phyloP scores from a whole-genome alignment of 2,797 vertebrate genomes.

The Cichlasoma orientale region DNA sequence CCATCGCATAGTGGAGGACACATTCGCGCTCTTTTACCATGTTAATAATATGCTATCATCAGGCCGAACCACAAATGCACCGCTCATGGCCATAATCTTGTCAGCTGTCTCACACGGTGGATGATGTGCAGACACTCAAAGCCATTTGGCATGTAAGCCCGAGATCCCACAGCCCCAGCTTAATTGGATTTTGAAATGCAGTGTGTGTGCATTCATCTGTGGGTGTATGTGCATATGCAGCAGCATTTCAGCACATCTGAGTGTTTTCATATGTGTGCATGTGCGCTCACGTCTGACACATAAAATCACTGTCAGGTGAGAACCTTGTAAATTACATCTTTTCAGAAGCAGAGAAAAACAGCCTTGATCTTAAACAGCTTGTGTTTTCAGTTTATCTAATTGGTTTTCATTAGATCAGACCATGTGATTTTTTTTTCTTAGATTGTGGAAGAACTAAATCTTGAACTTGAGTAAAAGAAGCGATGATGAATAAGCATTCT shows the following conservation, averaged over 20 bases:
- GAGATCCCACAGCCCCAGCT: slow-evolving; percentile 60
- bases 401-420: slow-evolving; percentile 35
- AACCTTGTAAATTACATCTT: slow-evolving; percentile 25
- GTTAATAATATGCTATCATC: slow-evolving; percentile 67
- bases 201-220: slow-evolving; percentile 32
- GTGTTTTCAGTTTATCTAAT: slow-evolving; percentile 45
- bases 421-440: background rate
- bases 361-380: slow-evolving; percentile 50
- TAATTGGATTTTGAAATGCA: slow-evolving; percentile 74
- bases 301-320: slow-evolving; percentile 48
- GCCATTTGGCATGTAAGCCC: slow-evolving; percentile 62
- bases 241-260: slow-evolving; percentile 23
- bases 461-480: background rate
- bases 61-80: slow-evolving; percentile 50
- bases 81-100: slow-evolving; percentile 68
- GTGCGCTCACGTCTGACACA: slow-evolving; percentile 28
- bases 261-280: slow-evolving; percentile 33
- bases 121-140: slow-evolving; percentile 67
- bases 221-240: slow-evolving; percentile 31
- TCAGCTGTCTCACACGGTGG: slow-evolving; percentile 63
- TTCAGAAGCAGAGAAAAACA: slow-evolving; percentile 22
- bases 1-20: slow-evolving; percentile 33
- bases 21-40: slow-evolving; percentile 47
- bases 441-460: background rate
- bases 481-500: background rate